These are phyloP conservation scores for Saccostrea echinata DNA, from an alignment of 1,140 invertebrate species.

Conservation along the genomic window DNA sequence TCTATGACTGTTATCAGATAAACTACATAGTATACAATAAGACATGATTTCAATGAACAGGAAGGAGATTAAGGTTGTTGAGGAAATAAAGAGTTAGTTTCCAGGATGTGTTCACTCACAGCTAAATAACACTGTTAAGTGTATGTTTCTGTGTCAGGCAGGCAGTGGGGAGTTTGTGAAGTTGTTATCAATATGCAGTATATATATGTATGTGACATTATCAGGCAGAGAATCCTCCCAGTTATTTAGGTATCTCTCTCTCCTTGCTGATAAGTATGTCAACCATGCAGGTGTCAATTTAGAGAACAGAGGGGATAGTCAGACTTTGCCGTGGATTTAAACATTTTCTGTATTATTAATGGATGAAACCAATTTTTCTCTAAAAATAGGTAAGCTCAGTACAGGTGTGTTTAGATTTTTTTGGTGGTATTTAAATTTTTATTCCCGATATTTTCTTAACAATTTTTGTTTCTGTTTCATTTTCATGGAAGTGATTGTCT, in stretches of 20 bases:
- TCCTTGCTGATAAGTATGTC: constrained; percentile 30
- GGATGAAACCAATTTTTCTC: not conserved
- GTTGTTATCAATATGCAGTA: constrained; percentile 19
- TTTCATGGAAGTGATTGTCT: not conserved
- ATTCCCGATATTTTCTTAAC: not conserved
- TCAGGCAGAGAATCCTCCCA: constrained; percentile 7
- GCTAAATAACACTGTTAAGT: not conserved
- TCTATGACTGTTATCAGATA: not conserved
- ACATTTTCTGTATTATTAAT: not conserved
- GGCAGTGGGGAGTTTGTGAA: constrained; percentile 3
- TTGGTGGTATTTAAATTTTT: not conserved
- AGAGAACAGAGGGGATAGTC: not conserved
- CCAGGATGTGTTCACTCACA: constrained; percentile 27
- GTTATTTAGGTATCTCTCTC: constrained; percentile 38
- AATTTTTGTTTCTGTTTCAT: not conserved
- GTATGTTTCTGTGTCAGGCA: not conserved
- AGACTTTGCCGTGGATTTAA: not conserved
- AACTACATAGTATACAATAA: not conserved
- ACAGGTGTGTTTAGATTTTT: not conserved
- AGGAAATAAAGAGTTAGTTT: constrained; percentile 30
- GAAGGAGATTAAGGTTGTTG: constrained; percentile 13
- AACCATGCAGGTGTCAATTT: constrained; percentile 22
- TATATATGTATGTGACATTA: constrained; percentile 22
- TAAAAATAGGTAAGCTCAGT: constrained; percentile 6
- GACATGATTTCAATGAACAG: not conserved